A percentile compares a stretch with the other conserved stretches of the same genome.
Evolutionary conservation across 2,888 invertebrate genomes (phyloP).

Genomic region (Yponomeuta evonymella): DNA sequence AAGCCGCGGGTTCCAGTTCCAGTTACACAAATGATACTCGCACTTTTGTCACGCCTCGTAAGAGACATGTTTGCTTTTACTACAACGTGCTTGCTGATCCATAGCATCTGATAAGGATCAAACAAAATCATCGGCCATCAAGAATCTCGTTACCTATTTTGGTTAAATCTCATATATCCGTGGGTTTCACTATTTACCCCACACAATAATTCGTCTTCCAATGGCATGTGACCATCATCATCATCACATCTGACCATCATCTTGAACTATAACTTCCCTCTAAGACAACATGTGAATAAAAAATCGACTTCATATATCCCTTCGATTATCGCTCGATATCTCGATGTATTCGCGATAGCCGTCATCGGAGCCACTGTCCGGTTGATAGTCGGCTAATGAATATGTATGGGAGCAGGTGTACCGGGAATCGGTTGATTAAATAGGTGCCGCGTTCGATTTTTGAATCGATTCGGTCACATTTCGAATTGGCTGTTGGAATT

Average conservation of each 20-base stretch:
- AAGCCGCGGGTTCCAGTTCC: no score
- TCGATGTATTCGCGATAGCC: conserved; percentile 45
- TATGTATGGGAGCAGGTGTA: conserved; percentile 72
- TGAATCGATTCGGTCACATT: conserved; percentile 37
- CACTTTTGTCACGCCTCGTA: no score
- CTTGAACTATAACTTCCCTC: no score
- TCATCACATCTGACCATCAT: no score
- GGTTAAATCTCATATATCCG: not conserved
- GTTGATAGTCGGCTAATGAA: conserved; percentile 62
- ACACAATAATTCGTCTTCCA: no score
- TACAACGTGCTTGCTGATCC: no score
- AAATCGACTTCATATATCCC: conserved; percentile 19
- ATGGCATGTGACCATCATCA: no score
- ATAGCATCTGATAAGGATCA: no score
- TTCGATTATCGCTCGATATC: conserved; percentile 13
- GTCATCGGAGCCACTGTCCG: conserved; percentile 57
- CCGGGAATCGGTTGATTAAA: conserved; percentile 52
- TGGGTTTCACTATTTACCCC: not conserved
- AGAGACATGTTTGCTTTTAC: no score
- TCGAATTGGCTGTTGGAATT: not conserved
- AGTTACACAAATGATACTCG: no score
- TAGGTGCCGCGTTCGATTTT: conserved; percentile 67
- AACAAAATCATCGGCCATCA: no score
- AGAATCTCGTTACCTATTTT: no score
- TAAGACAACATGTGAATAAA: not conserved